These are phyloP conservation scores for Pollimyrus isidori DNA, from an alignment of 2,113 vertebrate species.

Conservation along the genomic window DNA sequence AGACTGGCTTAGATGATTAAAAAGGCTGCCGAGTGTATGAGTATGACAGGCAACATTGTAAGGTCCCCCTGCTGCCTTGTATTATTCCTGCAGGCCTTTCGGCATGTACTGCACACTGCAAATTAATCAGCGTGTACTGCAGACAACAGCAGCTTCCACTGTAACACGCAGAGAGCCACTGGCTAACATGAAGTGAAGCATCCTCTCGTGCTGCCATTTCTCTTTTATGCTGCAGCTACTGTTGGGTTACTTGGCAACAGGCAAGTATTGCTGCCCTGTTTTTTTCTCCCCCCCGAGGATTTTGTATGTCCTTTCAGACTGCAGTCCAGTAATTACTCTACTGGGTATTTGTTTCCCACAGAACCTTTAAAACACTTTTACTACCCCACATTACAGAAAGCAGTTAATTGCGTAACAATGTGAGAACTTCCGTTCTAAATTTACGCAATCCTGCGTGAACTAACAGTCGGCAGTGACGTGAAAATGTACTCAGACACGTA, in stretches of 20 bases:
- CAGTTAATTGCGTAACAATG: constrained; percentile 2
- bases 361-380: constrained; percentile 9
- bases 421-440: not conserved
- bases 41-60: not conserved
- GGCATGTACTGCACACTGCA: not conserved
- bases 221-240: not conserved
- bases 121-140: not conserved
- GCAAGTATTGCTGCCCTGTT: not conserved
- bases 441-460: not conserved
- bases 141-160: not conserved
- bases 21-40: not conserved
- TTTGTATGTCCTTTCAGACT: not conserved
- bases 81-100: not conserved
- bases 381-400: not conserved
- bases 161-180: not conserved
- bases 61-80: not conserved
- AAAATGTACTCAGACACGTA: not conserved
- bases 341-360: constrained; percentile 19
- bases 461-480: not conserved
- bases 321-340: constrained; percentile 1
- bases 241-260: constrained; percentile 15
- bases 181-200: not conserved
- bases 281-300: not conserved
- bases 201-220: not conserved
- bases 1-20: not conserved